phyloP scores from a whole-genome alignment of 2,797 vertebrate species.

The Champsocephalus gunnari region DNA sequence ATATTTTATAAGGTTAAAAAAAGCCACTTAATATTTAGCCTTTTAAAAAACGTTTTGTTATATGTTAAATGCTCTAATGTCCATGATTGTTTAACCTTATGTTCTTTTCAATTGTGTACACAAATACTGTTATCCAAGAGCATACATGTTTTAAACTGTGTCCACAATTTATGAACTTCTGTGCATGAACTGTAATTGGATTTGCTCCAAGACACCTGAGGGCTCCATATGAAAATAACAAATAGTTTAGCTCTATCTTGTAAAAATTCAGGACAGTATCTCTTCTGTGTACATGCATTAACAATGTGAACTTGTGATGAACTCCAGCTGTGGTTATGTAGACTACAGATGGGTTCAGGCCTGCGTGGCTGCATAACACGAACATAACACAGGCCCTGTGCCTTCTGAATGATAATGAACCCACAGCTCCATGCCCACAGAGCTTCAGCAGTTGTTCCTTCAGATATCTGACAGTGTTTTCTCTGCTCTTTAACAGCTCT shows the following conservation, averaged over 20 bases:
- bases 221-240: background rate
- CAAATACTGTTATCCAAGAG: conserved; percentile 9
- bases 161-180: background rate
- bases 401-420: conserved; percentile 30
- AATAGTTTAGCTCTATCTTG: background rate
- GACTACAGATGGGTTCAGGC: background rate
- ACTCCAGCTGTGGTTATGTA: background rate
- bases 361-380: conserved; percentile 9
- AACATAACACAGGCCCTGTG: conserved; percentile 4
- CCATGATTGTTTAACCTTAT: background rate
- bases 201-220: background rate
- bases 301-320: background rate
- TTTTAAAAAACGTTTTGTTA: background rate
- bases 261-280: background rate
- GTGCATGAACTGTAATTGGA: background rate
- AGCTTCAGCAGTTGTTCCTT: background rate
- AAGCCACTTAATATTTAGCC: background rate
- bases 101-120: background rate
- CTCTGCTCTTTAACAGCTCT: conserved; percentile 84
- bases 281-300: background rate
- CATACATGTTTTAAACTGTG: background rate
- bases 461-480: conserved; percentile 6
- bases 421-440: background rate
- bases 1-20: too few relatives aligned
- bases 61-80: background rate